Evolutionary conservation across 2,113 vertebrate species (phyloP), one percentile per base, ranked within the genome.

Genomic region (Plotosus lineatus): DNA sequence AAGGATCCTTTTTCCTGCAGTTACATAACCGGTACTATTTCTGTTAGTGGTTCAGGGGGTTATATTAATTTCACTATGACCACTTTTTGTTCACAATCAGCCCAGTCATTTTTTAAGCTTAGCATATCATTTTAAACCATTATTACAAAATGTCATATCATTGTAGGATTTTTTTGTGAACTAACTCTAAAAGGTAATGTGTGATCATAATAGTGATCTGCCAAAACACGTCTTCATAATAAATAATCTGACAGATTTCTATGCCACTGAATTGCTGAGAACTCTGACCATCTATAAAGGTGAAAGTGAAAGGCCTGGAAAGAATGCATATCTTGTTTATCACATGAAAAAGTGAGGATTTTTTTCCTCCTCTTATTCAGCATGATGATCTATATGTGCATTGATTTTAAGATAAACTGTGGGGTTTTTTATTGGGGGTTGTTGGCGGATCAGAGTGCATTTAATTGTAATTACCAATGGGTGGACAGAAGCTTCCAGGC

Each of bases 401-500:
- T 21, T 21, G 5, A 2, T n/a, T n/a, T n/a, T n/a, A 10, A 10
- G 7, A 9, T 0, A 26, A 12, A 44, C 42, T 58, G 11, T 58
- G n/a, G n/a, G n/a, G n/a, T n/a, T n/a, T n/a, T n/a, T n/a, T n/a
- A n/a, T n/a, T n/a, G n/a, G n/a, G n/a, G n/a, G n/a, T n/a, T n/a
- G n/a, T n/a, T n/a, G n/a, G n/a, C n/a, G n/a, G n/a, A 53, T 51
- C 21, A 66, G 51, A 78, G 48, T 28, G 61, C 23, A 55, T 28
- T 28, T 65, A 6, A 10, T 56, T 69, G 17, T 31, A 8, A 14
- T 75, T 28, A 31, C 14, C 2, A 75, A 80, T 55, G 14, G 26
- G 19, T 7, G 9, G 33, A 31, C 17, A 33, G 33, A 71, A 69
- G 82, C 40, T 74, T 73, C 79, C 56, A n/a, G 75, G 31, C 77